Conservation (phyloP, 2,888 invertebrate genomes). For the Agrotis clavis region DNA sequence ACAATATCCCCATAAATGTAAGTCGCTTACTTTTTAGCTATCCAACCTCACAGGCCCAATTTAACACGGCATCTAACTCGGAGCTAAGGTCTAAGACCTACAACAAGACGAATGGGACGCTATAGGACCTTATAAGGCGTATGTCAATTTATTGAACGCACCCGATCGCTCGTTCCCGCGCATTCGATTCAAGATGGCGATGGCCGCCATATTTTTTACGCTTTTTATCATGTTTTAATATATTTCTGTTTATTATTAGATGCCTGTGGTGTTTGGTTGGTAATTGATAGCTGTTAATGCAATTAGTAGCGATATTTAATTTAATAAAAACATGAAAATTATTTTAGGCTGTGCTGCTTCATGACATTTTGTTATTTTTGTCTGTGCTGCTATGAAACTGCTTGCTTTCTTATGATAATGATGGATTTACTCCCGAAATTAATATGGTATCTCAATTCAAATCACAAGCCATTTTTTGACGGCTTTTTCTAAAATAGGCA, state of each 20-base stretch:
- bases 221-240: conserved; percentile 79
- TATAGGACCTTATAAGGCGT: conserved; percentile 82
- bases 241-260: conserved; percentile 76
- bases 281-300: conserved; percentile 39
- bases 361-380: not conserved
- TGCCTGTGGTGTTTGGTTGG: conserved; percentile 43
- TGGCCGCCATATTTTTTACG: conserved; percentile 72
- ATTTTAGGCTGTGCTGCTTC: not conserved
- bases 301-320: conserved; percentile 16
- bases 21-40: conserved; percentile 70
- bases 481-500: too few relatives aligned
- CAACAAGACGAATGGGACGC: conserved; percentile 79
- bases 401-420: not conserved
- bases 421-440: not conserved
- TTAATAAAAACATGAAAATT: conserved; percentile 2
- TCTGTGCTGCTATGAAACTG: not conserved
- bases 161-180: conserved; percentile 79
- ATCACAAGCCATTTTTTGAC: too few relatives aligned
- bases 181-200: conserved; percentile 81
- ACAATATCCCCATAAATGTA: conserved; percentile 53
- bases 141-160: conserved; percentile 89
- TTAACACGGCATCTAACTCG: conserved; percentile 80
- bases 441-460: too few relatives aligned
- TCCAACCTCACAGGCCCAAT: conserved; percentile 74
- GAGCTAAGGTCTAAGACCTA: conserved; percentile 76